phyloP scores from a whole-genome alignment of 1,140 invertebrate species.

The Carposina sasakii region DNA sequence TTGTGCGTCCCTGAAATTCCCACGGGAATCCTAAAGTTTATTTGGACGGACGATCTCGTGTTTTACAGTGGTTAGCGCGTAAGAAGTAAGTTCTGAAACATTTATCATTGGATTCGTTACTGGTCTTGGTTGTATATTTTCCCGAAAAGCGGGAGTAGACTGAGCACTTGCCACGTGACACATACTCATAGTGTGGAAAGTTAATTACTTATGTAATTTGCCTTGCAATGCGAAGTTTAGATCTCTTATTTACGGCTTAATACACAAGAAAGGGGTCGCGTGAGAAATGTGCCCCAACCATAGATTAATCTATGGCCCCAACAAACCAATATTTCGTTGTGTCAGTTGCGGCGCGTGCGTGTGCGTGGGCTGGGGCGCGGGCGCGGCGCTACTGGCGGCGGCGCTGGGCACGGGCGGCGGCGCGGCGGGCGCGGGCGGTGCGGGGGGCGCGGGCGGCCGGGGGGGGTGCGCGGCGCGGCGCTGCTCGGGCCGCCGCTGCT shows the following conservation, averaged over 20 bases:
- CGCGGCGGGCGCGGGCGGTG: conserved; percentile 23
- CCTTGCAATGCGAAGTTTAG: background rate
- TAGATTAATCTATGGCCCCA: background rate
- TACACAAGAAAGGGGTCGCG: background rate
- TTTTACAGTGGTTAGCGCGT: too few species aligned
- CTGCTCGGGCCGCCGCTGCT: conserved; percentile 35
- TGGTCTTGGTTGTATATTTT: too few species aligned
- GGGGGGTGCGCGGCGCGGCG: conserved; percentile 17
- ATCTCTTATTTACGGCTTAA: background rate
- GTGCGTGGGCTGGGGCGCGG: conserved; percentile 20
- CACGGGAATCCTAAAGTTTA: too few species aligned
- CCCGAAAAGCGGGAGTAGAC: too few species aligned
- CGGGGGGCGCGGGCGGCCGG: conserved; percentile 12
- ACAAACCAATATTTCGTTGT: background rate
- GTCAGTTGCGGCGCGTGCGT: background rate
- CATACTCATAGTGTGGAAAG: too few species aligned
- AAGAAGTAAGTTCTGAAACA: too few species aligned
- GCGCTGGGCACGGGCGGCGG: conserved; percentile 29
- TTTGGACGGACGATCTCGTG: too few species aligned
- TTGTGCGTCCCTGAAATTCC: too few species aligned
- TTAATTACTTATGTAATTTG: background rate
- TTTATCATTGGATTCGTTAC: too few species aligned
- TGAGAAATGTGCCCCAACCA: too few species aligned
- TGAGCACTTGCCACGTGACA: too few species aligned
- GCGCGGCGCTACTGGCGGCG: conserved; percentile 26